Percentiles rank a stretch among this genome's conserved stretches.
phyloP scores from a whole-genome alignment of 2,888 invertebrate genomes.

The Electrophaes corylata region DNA sequence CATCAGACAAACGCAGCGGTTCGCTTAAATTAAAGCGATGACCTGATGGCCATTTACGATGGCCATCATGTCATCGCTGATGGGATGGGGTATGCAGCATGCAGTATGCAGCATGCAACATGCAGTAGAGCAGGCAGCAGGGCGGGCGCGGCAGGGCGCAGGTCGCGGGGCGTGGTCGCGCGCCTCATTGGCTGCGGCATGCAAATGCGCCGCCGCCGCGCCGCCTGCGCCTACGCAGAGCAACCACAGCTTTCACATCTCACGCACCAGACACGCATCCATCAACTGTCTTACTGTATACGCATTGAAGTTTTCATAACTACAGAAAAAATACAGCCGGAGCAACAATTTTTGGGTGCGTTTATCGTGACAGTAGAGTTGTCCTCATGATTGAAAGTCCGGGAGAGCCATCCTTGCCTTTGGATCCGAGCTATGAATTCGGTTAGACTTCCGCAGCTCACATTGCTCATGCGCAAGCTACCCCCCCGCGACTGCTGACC shows the following conservation, averaged over 20 bases:
- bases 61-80: too few species aligned
- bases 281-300: not conserved
- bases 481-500: constrained; percentile 36
- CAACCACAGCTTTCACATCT: constrained; percentile 31
- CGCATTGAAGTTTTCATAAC: not conserved
- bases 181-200: constrained; percentile 66
- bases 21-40: too few species aligned
- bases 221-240: constrained; percentile 55
- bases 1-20: too few species aligned
- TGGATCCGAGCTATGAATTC: not conserved
- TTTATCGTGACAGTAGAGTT: not conserved
- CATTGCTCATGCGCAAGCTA: constrained; percentile 53
- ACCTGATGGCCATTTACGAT: too few species aligned
- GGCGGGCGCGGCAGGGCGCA: constrained; percentile 15
- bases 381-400: not conserved
- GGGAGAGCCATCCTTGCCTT: too few species aligned
- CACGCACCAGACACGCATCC: not conserved
- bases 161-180: constrained; percentile 53
- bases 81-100: too few species aligned
- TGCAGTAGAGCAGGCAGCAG: too few species aligned
- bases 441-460: not conserved
- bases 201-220: constrained; percentile 66
- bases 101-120: too few species aligned
- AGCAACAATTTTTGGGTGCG: not conserved
- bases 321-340: too few species aligned